A percentile compares a stretch with the other conserved stretches of the same genome.
These are phyloP conservation scores for Drosophila kuntzei DNA, from an alignment of 2,888 invertebrate genomes.

Conservation along the genomic window DNA sequence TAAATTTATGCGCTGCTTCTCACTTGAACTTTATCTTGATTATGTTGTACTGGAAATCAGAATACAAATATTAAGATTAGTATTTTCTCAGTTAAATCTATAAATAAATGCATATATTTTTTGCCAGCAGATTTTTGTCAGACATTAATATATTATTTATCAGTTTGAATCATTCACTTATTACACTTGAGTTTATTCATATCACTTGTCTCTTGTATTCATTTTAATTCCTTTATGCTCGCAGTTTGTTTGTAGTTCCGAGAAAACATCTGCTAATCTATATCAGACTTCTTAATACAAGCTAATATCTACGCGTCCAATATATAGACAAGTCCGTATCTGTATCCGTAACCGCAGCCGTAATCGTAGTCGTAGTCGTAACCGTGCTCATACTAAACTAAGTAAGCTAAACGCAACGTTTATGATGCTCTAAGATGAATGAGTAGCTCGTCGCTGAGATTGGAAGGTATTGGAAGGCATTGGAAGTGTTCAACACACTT, in stretches of 20 bases:
- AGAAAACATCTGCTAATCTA: conserved; percentile 8
- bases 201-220: conserved; percentile 10
- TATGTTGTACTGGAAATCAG: conserved; percentile 56
- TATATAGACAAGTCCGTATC: not conserved
- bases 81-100: conserved; percentile 9
- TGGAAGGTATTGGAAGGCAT: conserved; percentile 27
- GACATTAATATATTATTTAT: not conserved
- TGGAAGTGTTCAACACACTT: conserved; percentile 27
- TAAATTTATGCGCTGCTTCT: conserved; percentile 79
- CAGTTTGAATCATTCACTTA: conserved; percentile 12
- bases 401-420: conserved; percentile 57
- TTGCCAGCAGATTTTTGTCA: not conserved
- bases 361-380: conserved; percentile 38
- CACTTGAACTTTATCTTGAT: conserved; percentile 80
- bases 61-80: conserved; percentile 8
- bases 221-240: conserved; percentile 11
- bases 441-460: conserved; percentile 14
- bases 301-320: not conserved
- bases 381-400: conserved; percentile 71
- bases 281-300: not conserved
- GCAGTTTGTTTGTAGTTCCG: conserved; percentile 13
- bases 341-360: conserved; percentile 17
- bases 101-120: conserved; percentile 6
- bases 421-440: conserved; percentile 47
- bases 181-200: conserved; percentile 8